A percentile compares a stretch with the other conserved stretches of the same genome.
These are phyloP conservation scores for Lampris incognitus DNA, from an alignment of 2,113 vertebrate species.

Conservation along the genomic window DNA sequence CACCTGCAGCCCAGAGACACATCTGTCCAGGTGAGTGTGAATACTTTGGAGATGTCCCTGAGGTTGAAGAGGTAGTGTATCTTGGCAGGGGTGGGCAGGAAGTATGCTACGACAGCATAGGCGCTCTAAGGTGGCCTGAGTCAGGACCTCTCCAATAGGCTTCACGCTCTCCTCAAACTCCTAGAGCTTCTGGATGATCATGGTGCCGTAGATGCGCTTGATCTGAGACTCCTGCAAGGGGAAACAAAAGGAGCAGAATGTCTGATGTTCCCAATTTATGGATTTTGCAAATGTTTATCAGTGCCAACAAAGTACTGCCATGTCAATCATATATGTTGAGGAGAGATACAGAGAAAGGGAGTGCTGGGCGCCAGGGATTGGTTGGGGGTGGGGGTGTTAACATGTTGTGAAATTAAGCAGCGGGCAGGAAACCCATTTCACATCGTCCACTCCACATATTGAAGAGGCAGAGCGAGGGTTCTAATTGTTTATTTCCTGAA, in stretches of 20 bases:
- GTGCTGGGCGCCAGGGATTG: neutral
- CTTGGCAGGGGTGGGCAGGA: constrained; percentile 93
- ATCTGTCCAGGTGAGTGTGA: constrained; percentile 50
- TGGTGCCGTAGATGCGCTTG: constrained; percentile 86
- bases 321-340: neutral
- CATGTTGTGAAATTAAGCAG: too few species aligned
- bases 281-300: neutral
- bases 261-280: neutral
- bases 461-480: neutral
- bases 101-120: constrained; percentile 72
- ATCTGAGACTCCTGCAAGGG: constrained; percentile 86
- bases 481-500: constrained; percentile 8
- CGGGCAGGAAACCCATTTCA: neutral
- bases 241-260: neutral
- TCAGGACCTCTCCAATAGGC: constrained; percentile 84
- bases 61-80: constrained; percentile 96
- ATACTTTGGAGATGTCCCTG: constrained; percentile 94
- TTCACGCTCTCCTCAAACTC: constrained; percentile 87
- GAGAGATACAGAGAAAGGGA: too few species aligned
- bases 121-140: constrained; percentile 87
- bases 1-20: too few species aligned
- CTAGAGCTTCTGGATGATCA: constrained; percentile 92
- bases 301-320: neutral
- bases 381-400: neutral
- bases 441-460: neutral